phyloP scores from a whole-genome alignment of 2,888 invertebrate species.

The Mythimna ferrago region DNA sequence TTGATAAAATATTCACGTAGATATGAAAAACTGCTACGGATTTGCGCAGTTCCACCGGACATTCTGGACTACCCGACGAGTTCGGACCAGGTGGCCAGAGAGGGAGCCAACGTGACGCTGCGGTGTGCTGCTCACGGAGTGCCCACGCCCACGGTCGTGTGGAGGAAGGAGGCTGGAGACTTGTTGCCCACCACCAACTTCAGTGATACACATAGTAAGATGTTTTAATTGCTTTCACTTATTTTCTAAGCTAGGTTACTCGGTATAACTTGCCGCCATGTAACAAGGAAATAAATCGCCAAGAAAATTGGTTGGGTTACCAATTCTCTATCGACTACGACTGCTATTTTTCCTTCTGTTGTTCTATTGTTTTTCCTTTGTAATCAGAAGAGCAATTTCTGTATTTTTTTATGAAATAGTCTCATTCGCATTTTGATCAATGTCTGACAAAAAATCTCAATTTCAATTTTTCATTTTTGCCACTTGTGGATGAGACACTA shows the following conservation, averaged over 20 bases:
- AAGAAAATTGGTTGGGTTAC: no score
- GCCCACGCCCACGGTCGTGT: slow-evolving; percentile 96
- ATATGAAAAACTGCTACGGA: slow-evolving; percentile 60
- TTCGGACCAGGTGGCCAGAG: slow-evolving; percentile 96
- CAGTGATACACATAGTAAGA: slow-evolving; percentile 87
- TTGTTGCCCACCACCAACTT: slow-evolving; percentile 90
- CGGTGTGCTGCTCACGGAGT: slow-evolving; percentile 97
- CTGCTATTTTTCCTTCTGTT: no score
- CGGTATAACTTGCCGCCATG: not conserved
- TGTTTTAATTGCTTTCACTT: not conserved
- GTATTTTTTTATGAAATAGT: no score
- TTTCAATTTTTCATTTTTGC: no score
- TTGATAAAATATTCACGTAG: slow-evolving; percentile 53
- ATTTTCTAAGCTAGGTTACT: not conserved
- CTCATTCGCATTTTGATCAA: no score
- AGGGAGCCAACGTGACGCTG: slow-evolving; percentile 96
- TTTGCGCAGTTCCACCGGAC: slow-evolving; percentile 94
- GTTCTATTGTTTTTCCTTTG: no score
- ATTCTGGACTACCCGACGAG: slow-evolving; percentile 96
- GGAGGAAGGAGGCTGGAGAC: slow-evolving; percentile 95
- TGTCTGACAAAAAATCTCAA: no score
- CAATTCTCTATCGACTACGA: no score
- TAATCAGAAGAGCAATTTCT: no score
- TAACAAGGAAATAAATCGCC: no score
- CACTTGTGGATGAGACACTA: no score